Conservation (phyloP, 2,797 vertebrate species). For the Gallinago stenura region DNA sequence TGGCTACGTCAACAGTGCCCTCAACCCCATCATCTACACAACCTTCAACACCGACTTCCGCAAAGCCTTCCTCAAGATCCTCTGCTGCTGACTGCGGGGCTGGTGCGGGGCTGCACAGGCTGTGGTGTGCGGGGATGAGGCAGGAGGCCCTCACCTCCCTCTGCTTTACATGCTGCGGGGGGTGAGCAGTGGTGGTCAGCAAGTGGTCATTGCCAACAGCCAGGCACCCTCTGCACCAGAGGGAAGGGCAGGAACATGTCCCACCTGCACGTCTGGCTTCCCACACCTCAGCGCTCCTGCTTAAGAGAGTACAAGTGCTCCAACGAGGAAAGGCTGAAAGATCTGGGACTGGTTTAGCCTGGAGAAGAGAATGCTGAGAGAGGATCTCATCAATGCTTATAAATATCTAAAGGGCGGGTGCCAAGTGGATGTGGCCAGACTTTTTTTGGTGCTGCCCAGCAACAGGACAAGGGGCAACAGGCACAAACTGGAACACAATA, state of each 20-base stretch:
- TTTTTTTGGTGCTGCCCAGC: neutral
- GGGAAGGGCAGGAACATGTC: rapidly evolving
- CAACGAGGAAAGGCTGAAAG: neutral
- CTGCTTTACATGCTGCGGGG: neutral
- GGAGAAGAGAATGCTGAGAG: neutral
- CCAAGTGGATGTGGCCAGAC: neutral
- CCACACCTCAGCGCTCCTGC: neutral
- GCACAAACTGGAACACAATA: neutral
- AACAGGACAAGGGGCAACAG: neutral
- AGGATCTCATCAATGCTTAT: neutral
- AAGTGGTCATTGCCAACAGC: neutral
- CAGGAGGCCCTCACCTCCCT: neutral
- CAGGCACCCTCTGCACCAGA: neutral
- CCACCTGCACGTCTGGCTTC: neutral
- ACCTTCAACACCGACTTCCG: constrained; percentile 95
- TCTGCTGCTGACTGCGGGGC: constrained; percentile 84
- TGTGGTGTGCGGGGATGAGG: neutral
- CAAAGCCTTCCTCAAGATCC: constrained; percentile 94
- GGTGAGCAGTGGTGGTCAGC: rapidly evolving
- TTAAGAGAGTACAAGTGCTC: neutral
- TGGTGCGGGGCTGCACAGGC: rapidly evolving
- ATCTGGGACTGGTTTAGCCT: neutral
- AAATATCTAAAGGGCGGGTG: neutral
- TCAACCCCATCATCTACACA: constrained; percentile 95
- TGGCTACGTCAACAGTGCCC: constrained; percentile 93